Percentiles rank a stretch among this genome's conserved stretches.
phyloP scores from a whole-genome alignment of 2,888 invertebrate species.

The Tridacna crocea region DNA sequence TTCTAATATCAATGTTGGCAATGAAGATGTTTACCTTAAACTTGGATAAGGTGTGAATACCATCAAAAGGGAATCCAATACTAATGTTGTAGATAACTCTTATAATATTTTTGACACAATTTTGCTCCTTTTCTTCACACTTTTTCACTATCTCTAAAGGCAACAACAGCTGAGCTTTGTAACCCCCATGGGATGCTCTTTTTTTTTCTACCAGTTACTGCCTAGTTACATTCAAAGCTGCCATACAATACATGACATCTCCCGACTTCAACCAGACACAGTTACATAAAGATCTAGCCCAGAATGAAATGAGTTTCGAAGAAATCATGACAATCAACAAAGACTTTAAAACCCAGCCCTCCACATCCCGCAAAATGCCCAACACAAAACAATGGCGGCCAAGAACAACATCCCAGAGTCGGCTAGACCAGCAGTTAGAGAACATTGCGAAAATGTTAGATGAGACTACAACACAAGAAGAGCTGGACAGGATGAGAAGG shows the following conservation, averaged over 20 bases:
- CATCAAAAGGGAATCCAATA: no score
- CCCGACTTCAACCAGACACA: constrained; percentile 74
- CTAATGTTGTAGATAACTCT: no score
- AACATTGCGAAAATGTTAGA: constrained; percentile 80
- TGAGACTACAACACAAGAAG: constrained; percentile 69
- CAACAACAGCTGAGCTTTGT: no score
- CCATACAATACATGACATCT: constrained; percentile 79
- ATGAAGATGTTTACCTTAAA: no score
- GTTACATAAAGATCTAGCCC: constrained; percentile 24
- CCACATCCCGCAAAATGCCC: background rate
- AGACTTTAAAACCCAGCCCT: constrained; percentile 2
- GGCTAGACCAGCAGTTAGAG: constrained; percentile 76
- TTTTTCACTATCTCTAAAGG: no score
- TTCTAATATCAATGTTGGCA: no score
- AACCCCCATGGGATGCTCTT: no score
- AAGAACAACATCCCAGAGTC: constrained; percentile 36
- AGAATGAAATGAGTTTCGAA: constrained; percentile 64
- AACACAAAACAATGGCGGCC: constrained; percentile 18
- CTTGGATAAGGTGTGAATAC: no score
- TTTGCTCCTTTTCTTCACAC: no score
- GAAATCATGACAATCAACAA: constrained; percentile 57
- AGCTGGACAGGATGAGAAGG: constrained; percentile 26
- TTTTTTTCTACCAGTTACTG: constrained; percentile 72
- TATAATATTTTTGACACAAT: no score
- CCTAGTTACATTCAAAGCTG: constrained; percentile 83